Evolutionary conservation across 1,140 invertebrate species (phyloP).

Genomic region (Radopholus similis): DNA sequence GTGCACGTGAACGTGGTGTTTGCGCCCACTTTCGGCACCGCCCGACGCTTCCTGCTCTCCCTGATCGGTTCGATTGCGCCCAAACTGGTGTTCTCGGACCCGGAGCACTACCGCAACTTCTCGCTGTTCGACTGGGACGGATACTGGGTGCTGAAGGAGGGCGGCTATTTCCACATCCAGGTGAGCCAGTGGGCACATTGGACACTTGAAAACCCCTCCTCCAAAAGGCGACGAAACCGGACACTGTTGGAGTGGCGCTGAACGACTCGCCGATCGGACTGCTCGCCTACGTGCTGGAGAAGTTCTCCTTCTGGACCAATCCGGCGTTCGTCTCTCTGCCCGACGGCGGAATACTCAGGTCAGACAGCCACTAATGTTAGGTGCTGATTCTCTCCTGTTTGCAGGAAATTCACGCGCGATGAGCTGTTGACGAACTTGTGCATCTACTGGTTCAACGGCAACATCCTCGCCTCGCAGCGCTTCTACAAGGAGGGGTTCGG

Average conservation of each 20-base stretch:
- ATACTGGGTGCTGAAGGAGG: constrained; percentile 72
- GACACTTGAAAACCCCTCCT: neutral
- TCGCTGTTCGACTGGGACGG: too few relatives aligned
- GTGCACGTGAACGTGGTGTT: constrained; percentile 71
- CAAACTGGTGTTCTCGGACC: constrained; percentile 64
- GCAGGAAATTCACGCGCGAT: constrained; percentile 67
- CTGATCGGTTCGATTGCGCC: constrained; percentile 15
- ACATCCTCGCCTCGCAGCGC: constrained; percentile 33
- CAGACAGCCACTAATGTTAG: too few relatives aligned
- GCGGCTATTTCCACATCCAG: constrained; percentile 74
- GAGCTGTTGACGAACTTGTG: constrained; percentile 81
- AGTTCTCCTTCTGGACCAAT: constrained; percentile 76
- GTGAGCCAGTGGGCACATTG: neutral
- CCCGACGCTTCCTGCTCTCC: neutral
- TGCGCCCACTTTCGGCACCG: too few relatives aligned
- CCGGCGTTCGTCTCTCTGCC: constrained; percentile 52
- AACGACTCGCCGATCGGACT: constrained; percentile 69
- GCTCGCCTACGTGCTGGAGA: constrained; percentile 78
- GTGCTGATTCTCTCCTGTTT: constrained; percentile 60
- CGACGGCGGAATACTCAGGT: constrained; percentile 70
- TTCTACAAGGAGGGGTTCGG: constrained; percentile 46
- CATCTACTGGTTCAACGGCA: constrained; percentile 72
- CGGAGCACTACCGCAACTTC: constrained; percentile 66
- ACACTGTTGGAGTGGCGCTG: constrained; percentile 70
- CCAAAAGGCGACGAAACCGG: constrained; percentile 64